Percentiles rank a stretch among this genome's conserved stretches.
These are phyloP conservation scores for Anisognathus igniventris DNA, from an alignment of 2,797 vertebrate genomes.

Conservation along the genomic window DNA sequence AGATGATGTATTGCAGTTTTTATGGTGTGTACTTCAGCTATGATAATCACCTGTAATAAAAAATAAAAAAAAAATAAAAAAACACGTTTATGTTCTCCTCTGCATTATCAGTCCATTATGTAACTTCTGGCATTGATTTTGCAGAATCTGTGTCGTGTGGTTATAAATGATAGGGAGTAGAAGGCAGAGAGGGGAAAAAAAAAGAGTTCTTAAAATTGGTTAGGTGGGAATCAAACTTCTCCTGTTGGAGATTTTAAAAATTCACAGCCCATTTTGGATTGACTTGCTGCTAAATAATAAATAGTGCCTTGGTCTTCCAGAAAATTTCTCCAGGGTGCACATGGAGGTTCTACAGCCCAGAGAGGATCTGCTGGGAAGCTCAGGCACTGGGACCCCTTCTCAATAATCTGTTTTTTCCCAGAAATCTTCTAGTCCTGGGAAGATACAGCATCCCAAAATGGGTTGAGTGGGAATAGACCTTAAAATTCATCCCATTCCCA, in stretches of 20 bases:
- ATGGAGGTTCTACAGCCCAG: background rate
- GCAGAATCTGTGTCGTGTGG: background rate
- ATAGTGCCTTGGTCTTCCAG: background rate
- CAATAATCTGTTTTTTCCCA: fast-evolving
- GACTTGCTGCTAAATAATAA: slow-evolving; percentile 26
- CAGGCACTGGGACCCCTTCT: background rate
- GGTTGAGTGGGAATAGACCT: background rate
- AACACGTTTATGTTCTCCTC: background rate
- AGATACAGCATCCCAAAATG: too few relatives aligned
- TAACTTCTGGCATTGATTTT: slow-evolving; percentile 38
- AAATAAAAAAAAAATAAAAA: background rate
- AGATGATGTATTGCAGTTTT: background rate
- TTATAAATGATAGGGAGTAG: background rate
- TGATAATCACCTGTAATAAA: slow-evolving; percentile 44
- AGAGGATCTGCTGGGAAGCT: background rate
- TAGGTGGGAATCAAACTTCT: background rate
- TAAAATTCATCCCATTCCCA: fast-evolving
- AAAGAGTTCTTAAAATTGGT: background rate
- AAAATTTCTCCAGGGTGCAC: background rate
- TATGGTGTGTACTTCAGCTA: slow-evolving; percentile 28
- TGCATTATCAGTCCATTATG: background rate
- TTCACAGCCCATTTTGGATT: slow-evolving; percentile 3
- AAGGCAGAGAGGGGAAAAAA: background rate
- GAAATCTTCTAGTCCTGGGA: background rate
- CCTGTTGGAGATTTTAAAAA: slow-evolving; percentile 21